Conservation (phyloP, 2,113 vertebrate species). For the Myotis brandtii region DNA sequence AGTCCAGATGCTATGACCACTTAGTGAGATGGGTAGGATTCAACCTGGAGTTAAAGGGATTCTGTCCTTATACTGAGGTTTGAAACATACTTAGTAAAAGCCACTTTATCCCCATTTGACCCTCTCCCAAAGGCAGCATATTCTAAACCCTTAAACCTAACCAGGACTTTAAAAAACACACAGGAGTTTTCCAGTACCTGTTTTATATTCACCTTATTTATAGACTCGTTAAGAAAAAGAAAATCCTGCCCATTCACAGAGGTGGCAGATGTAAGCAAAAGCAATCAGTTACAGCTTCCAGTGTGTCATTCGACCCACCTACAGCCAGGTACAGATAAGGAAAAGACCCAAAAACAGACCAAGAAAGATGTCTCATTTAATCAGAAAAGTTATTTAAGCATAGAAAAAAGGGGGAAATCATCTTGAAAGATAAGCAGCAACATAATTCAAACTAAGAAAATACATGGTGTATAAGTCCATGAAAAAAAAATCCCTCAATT, state of each 20-base stretch:
- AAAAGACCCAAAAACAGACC: conserved; percentile 1
- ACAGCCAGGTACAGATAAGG: not conserved
- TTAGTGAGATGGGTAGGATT: conserved; percentile 4
- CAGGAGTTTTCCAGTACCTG: conserved; percentile 2
- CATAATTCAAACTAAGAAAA: conserved; percentile 42
- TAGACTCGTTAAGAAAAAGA: not conserved
- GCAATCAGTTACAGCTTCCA: not conserved
- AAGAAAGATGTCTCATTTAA: not conserved
- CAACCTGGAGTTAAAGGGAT: conserved; percentile 22
- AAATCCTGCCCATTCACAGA: not conserved
- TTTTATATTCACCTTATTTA: conserved; percentile 26
- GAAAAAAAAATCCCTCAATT: not conserved
- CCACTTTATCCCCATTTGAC: not conserved
- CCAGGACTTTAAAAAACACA: not conserved
- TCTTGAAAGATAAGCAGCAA: conserved; percentile 21
- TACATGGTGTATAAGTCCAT: not conserved
- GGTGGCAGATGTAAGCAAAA: not conserved
- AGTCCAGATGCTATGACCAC: not conserved
- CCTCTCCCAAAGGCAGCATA: not conserved
- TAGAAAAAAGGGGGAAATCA: not conserved
- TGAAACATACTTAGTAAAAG: conserved; percentile 27
- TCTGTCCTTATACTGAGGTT: not conserved
- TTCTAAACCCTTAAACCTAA: conserved; percentile 40
- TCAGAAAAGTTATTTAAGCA: not conserved
- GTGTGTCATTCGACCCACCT: not conserved